Evolutionary conservation across 2,797 vertebrate species (phyloP).

Genomic region (Furcifer pardalis): DNA sequence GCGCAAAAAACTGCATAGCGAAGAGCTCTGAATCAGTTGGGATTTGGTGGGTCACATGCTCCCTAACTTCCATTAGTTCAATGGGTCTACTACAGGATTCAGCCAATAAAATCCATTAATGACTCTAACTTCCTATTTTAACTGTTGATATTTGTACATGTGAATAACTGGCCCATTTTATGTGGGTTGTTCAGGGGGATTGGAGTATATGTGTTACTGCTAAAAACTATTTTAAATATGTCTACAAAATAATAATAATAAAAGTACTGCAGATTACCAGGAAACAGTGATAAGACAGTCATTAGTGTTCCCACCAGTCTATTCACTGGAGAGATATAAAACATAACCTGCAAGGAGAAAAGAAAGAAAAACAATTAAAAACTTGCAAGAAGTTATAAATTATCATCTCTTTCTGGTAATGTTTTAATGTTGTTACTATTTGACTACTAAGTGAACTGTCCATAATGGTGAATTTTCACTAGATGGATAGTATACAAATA

Average conservation of each 20-base stretch:
- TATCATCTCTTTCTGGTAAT: too few species aligned
- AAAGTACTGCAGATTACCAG: conserved; percentile 83
- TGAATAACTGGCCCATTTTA: background rate
- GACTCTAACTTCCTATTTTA: background rate
- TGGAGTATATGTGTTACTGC: background rate
- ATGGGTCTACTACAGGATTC: too few species aligned
- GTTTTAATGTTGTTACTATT: too few species aligned
- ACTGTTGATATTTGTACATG: background rate
- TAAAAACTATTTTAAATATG: background rate
- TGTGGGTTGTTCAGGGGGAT: background rate
- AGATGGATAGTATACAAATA: too few species aligned
- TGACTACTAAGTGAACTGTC: too few species aligned
- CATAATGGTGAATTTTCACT: too few species aligned
- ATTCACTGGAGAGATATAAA: conserved; percentile 94
- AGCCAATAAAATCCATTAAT: background rate
- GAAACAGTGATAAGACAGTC: conserved; percentile 94
- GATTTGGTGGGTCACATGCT: too few species aligned
- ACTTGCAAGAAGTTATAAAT: too few species aligned
- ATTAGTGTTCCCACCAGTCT: conserved; percentile 92
- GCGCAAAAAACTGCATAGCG: too few species aligned
- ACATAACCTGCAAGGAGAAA: conserved; percentile 85
- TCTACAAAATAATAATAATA: background rate
- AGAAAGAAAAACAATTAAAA: too few species aligned
- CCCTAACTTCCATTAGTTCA: too few species aligned
- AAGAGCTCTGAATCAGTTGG: too few species aligned